phyloP scores from a whole-genome alignment of 2,888 invertebrate genomes.

The Ectemnius lituratus region DNA sequence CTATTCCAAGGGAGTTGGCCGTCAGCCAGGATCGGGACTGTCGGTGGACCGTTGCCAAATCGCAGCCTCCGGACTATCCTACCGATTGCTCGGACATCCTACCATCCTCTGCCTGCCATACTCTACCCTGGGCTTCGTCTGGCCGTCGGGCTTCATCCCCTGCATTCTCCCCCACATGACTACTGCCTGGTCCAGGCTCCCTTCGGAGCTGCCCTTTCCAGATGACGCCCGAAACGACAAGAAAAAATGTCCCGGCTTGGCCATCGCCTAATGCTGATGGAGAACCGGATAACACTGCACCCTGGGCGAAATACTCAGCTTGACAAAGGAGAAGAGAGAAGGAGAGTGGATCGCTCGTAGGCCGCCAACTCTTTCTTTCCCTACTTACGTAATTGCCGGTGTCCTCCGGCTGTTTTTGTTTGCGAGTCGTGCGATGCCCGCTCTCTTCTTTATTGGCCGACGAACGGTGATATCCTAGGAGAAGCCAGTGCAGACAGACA shows the following conservation, averaged over 20 bases:
- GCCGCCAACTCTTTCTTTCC: background rate
- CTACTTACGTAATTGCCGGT: slow-evolving; percentile 4
- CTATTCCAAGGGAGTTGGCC: slow-evolving; percentile 59
- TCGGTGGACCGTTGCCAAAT: slow-evolving; percentile 58
- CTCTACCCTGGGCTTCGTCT: slow-evolving; percentile 27
- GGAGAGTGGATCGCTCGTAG: background rate
- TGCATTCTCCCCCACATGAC: background rate
- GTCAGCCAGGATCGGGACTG: slow-evolving; percentile 44
- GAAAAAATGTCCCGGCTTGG: slow-evolving; percentile 41
- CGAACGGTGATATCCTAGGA: background rate
- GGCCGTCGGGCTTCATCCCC: slow-evolving; percentile 22
- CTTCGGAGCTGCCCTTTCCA: slow-evolving; percentile 43
- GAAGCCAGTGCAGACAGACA: background rate
- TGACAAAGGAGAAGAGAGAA: background rate
- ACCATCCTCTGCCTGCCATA: background rate
- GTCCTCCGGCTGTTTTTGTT: background rate
- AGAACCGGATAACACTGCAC: slow-evolving; percentile 20
- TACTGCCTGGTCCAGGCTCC: slow-evolving; percentile 16
- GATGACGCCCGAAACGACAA: slow-evolving; percentile 40
- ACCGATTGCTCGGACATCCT: slow-evolving; percentile 59
- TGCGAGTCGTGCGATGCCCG: background rate
- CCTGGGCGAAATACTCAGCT: slow-evolving; percentile 22
- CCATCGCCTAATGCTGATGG: slow-evolving; percentile 26
- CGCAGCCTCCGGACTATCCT: slow-evolving; percentile 51
- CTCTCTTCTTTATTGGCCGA: background rate